phyloP scores from a whole-genome alignment of 2,797 vertebrate species.

The Morus bassanus region DNA sequence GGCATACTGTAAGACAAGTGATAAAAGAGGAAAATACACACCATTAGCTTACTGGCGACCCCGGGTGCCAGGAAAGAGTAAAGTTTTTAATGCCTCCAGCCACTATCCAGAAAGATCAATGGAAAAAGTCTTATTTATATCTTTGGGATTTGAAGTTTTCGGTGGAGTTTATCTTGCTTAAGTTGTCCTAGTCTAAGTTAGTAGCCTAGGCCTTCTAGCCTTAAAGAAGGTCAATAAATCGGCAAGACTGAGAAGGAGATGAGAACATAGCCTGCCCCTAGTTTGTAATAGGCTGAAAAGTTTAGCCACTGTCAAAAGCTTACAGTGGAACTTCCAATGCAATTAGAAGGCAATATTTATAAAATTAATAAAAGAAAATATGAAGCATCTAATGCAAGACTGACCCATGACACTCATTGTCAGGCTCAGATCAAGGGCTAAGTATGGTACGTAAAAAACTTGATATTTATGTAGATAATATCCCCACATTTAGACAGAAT shows the following conservation, averaged over 20 bases:
- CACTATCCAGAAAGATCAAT: not conserved
- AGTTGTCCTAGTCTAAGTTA: not conserved
- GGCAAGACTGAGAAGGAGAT: not conserved
- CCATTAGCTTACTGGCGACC: not conserved
- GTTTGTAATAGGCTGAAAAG: not conserved
- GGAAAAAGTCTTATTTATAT: not conserved
- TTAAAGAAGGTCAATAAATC: not conserved
- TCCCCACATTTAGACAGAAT: not conserved
- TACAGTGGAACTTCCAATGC: not conserved
- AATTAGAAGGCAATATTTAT: not conserved
- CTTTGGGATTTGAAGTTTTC: not conserved
- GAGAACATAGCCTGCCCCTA: not conserved
- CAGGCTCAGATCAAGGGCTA: not conserved
- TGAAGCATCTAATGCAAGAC: not conserved
- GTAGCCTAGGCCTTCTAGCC: not conserved
- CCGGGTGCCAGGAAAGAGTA: not conserved
- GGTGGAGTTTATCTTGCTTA: not conserved
- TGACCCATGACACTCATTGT: not conserved
- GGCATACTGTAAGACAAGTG: not conserved
- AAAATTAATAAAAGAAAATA: not conserved
- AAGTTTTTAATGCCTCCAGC: not conserved
- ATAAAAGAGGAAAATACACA: not conserved
- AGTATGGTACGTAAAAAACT: not conserved
- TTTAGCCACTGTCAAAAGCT: not conserved
- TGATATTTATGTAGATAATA: not conserved